Conservation (phyloP, 2,113 vertebrate species). For the Eclectus roratus region DNA sequence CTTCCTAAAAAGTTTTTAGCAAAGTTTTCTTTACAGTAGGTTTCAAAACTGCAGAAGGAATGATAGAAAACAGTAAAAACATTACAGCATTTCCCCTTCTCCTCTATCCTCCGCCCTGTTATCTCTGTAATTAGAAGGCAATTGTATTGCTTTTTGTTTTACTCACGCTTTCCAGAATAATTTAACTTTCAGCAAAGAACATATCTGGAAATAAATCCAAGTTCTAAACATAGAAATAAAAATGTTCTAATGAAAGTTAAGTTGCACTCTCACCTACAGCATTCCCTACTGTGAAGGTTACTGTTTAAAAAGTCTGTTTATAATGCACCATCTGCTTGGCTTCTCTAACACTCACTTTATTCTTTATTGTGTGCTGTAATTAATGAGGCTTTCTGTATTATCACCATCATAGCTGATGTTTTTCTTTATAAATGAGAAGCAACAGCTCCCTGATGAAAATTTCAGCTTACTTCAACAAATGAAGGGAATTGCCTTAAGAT, state of each 20-base stretch:
- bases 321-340: slow-evolving; percentile 58
- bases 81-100: neutral
- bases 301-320: slow-evolving; percentile 56
- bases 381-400: slow-evolving; percentile 62
- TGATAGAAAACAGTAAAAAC: slow-evolving; percentile 6
- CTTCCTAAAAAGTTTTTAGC: neutral
- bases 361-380: slow-evolving; percentile 53
- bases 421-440: slow-evolving; percentile 50
- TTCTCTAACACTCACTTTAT: slow-evolving; percentile 23
- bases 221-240: slow-evolving; percentile 33
- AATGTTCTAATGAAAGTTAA: slow-evolving; percentile 56
- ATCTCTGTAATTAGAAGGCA: neutral
- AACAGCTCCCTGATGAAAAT: slow-evolving; percentile 40
- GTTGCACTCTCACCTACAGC: slow-evolving; percentile 47
- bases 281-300: slow-evolving; percentile 62
- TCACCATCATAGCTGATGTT: slow-evolving; percentile 40
- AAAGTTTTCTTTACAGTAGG: neutral
- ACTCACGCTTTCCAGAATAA: slow-evolving; percentile 16
- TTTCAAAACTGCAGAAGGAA: slow-evolving; percentile 16
- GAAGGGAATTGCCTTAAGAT: neutral
- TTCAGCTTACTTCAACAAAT: slow-evolving; percentile 19
- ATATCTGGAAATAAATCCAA: slow-evolving; percentile 2
- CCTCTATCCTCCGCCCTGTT: neutral
- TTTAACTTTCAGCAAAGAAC: slow-evolving; percentile 6
- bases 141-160: neutral